Evolutionary conservation across 2,888 invertebrate genomes (phyloP).

Genomic region (Steinernema carpocapsae): DNA sequence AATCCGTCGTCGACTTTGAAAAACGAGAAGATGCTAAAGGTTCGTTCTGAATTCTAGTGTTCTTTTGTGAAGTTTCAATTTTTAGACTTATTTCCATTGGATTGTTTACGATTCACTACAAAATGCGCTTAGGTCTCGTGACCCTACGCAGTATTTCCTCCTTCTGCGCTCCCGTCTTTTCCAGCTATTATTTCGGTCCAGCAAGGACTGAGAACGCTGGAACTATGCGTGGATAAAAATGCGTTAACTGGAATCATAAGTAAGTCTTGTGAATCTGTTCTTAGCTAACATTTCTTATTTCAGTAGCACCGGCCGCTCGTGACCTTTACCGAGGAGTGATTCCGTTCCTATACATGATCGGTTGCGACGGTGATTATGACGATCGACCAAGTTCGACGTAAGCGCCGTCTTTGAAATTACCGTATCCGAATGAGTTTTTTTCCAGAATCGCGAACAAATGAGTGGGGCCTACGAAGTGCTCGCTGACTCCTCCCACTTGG

Average conservation of each 20-base stretch:
- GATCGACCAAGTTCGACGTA: neutral
- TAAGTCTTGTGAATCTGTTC: conserved; percentile 39
- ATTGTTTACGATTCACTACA: conserved; percentile 82
- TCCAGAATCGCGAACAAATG: no score
- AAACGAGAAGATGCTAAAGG: conserved; percentile 79
- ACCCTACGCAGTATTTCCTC: conserved; percentile 96
- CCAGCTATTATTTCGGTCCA: conserved; percentile 92
- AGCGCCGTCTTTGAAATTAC: no score
- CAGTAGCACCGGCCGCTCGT: neutral
- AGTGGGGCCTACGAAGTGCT: conserved; percentile 90
- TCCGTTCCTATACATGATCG: conserved; percentile 11
- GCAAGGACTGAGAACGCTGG: conserved; percentile 85
- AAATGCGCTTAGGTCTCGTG: conserved; percentile 92
- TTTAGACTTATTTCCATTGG: conserved; percentile 86
- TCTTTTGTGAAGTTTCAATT: neutral
- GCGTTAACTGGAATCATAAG: conserved; percentile 53
- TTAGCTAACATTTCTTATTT: neutral
- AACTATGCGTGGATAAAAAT: conserved; percentile 85
- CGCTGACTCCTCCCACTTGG: conserved; percentile 97
- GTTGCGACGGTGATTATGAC: neutral
- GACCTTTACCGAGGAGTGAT: neutral
- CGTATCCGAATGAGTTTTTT: no score
- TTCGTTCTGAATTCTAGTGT: no score
- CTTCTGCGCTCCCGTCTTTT: conserved; percentile 91
- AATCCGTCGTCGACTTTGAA: conserved; percentile 39